Percentiles rank a stretch among this genome's conserved stretches.
phyloP scores from a whole-genome alignment of 2,888 invertebrate species.

The Dryobota labecula region DNA sequence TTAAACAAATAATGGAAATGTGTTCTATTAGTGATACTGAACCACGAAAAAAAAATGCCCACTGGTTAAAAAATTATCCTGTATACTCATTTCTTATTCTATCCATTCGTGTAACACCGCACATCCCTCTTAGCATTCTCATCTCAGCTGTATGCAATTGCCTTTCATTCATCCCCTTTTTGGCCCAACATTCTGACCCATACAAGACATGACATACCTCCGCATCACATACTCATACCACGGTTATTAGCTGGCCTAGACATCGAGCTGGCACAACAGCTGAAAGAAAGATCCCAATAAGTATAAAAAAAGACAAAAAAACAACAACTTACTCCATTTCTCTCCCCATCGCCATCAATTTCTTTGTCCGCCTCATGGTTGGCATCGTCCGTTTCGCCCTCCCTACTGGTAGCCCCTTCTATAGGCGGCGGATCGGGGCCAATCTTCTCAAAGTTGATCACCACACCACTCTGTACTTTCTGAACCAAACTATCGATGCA shows the following conservation, averaged over 20 bases:
- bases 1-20: too few relatives aligned
- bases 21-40: too few relatives aligned
- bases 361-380: constrained; percentile 85
- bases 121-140: too few relatives aligned
- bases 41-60: too few relatives aligned
- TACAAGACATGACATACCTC: too few relatives aligned
- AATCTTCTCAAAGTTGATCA: constrained; percentile 99
- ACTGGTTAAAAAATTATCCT: too few relatives aligned
- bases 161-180: too few relatives aligned
- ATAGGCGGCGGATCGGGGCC: constrained; percentile 96
- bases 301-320: background rate
- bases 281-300: background rate
- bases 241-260: background rate
- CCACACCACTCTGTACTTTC: constrained; percentile 99
- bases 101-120: too few relatives aligned
- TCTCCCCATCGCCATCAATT: constrained; percentile 85
- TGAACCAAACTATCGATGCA: constrained; percentile 99
- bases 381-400: constrained; percentile 88
- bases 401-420: constrained; percentile 87
- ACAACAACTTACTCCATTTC: constrained; percentile 86
- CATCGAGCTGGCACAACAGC: background rate
- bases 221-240: background rate
- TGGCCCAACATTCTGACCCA: too few relatives aligned
- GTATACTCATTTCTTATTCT: too few relatives aligned
- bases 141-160: too few relatives aligned